Percentiles rank a stretch among this genome's conserved stretches.
Conservation (phyloP, 1,140 invertebrate species). For the Drosophila guanche region DNA sequence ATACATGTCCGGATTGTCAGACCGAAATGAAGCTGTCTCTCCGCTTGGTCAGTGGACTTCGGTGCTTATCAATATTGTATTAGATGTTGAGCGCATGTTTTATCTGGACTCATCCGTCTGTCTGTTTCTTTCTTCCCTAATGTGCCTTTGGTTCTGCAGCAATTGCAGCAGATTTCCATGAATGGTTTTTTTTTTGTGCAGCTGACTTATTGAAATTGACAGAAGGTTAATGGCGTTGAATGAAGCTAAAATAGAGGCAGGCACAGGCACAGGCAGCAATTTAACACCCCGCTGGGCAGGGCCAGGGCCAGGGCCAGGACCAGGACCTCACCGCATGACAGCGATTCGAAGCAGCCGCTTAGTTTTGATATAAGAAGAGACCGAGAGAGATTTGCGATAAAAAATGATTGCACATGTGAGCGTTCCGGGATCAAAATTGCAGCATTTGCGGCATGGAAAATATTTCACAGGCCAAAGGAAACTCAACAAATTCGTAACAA, state of each 20-base stretch:
- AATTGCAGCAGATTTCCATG: slow-evolving; percentile 71
- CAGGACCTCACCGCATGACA: slow-evolving; percentile 51
- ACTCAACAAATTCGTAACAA: slow-evolving; percentile 61
- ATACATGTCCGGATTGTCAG: slow-evolving; percentile 29
- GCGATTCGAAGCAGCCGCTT: slow-evolving; percentile 60
- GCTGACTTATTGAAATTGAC: slow-evolving; percentile 77
- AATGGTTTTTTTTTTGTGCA: slow-evolving; percentile 26
- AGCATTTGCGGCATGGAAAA: slow-evolving; percentile 80
- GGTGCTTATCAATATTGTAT: slow-evolving; percentile 43
- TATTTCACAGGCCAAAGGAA: slow-evolving; percentile 40
- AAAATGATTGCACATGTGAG: slow-evolving; percentile 81
- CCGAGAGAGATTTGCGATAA: slow-evolving; percentile 71
- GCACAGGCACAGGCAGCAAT: slow-evolving; percentile 51
- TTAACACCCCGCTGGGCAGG: slow-evolving; percentile 74
- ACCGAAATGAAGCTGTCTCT: slow-evolving; percentile 4
- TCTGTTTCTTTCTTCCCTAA: slow-evolving; percentile 18
- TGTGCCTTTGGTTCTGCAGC: slow-evolving; percentile 34
- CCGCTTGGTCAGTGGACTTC: neutral
- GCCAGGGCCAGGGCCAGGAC: slow-evolving; percentile 5
- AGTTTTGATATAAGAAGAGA: slow-evolving; percentile 17
- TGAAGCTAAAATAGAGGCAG: slow-evolving; percentile 47
- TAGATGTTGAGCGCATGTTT: slow-evolving; percentile 6
- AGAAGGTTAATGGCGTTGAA: slow-evolving; percentile 79
- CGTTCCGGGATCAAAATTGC: slow-evolving; percentile 68
- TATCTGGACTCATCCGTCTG: slow-evolving; percentile 13